Conservation (phyloP, 2,797 vertebrate genomes). For the Ataeniobius toweri region DNA sequence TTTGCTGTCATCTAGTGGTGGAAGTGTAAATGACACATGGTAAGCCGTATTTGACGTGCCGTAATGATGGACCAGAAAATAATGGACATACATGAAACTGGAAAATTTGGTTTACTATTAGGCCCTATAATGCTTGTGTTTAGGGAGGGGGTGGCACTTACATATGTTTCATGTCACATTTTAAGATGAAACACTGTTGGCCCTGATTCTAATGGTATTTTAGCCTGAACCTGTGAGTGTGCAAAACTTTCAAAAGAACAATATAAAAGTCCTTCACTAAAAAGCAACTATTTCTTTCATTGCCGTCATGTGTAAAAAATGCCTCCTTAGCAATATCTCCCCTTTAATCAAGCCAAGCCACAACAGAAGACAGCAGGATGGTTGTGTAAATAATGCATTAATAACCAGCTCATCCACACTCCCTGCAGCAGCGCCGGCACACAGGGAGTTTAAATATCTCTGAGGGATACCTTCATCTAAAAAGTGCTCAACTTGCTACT, state of each 20-base stretch:
- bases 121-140: neutral
- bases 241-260: conserved; percentile 39
- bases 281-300: conserved; percentile 55
- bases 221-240: conserved; percentile 1
- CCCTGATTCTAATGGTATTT: neutral
- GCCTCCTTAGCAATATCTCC: conserved; percentile 72
- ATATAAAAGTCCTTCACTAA: conserved; percentile 55
- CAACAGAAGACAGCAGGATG: conserved; percentile 75
- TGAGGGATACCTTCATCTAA: conserved; percentile 76
- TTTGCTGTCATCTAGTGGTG: too few relatives aligned
- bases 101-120: neutral
- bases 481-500: conserved; percentile 54
- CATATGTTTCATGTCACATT: neutral
- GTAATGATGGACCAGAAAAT: neutral
- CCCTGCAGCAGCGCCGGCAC: conserved; percentile 66
- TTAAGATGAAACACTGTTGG: too few relatives aligned
- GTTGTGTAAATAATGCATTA: conserved; percentile 82
- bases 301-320: conserved; percentile 59
- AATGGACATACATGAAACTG: too few relatives aligned
- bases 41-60: neutral
- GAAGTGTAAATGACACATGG: neutral
- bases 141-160: neutral
- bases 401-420: conserved; percentile 75
- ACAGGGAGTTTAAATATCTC: conserved; percentile 76
- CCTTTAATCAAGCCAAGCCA: conserved; percentile 77